phyloP scores from a whole-genome alignment of 2,113 vertebrate species.

The Amphilophus citrinellus region DNA sequence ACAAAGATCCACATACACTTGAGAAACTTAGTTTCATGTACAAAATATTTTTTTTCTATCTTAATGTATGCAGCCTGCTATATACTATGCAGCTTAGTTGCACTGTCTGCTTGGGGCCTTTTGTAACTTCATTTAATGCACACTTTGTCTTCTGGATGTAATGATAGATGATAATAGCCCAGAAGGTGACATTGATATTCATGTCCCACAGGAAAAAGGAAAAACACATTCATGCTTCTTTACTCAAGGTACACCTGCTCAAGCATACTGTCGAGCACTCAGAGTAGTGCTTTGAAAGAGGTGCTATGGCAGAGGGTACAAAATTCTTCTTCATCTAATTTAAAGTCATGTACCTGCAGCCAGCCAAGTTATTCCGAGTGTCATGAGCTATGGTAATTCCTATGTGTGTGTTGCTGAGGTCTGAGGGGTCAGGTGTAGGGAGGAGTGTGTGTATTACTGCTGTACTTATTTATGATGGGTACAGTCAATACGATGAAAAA shows the following conservation, averaged over 20 bases:
- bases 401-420: no score
- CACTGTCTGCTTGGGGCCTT: not conserved
- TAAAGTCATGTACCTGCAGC: not conserved
- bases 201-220: not conserved
- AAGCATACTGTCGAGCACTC: not conserved
- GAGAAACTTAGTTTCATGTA: not conserved
- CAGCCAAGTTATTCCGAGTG: not conserved
- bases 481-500: not conserved
- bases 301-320: not conserved
- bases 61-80: not conserved
- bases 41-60: not conserved
- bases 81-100: not conserved
- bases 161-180: not conserved
- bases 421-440: not conserved
- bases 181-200: not conserved
- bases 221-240: not conserved
- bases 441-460: not conserved
- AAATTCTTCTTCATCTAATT: not conserved
- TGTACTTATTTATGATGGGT: not conserved
- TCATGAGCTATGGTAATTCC: no score
- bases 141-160: not conserved
- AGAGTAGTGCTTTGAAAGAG: not conserved
- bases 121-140: not conserved
- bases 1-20: not conserved
- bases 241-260: not conserved